These are phyloP conservation scores for Oikopleura albicans DNA, from an alignment of 23 tunicate genomes.

Conservation along the genomic window DNA sequence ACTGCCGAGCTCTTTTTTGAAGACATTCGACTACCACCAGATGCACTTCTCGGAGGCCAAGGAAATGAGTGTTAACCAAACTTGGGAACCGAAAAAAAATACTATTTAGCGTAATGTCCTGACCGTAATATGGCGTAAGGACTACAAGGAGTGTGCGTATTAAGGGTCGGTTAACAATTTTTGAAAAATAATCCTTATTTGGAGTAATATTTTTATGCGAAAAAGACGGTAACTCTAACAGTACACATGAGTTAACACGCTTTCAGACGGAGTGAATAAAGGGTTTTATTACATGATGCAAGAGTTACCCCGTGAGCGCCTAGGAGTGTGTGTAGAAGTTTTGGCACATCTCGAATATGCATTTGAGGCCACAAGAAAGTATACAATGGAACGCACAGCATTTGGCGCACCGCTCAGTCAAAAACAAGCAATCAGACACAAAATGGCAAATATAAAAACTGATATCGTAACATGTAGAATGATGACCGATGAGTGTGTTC, in stretches of 20 bases:
- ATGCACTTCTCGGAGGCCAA: no score
- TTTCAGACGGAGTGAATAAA: constrained; percentile 27
- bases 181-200: no score
- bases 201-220: no score
- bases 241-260: no score
- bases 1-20: constrained; percentile 89
- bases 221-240: no score
- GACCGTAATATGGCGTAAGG: no score
- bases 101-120: no score
- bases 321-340: constrained; percentile 41
- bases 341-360: constrained; percentile 58
- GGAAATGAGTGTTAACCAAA: no score
- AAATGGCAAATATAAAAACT: constrained; percentile 76
- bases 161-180: no score
- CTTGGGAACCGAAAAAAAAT: no score
- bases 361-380: constrained; percentile 78
- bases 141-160: no score
- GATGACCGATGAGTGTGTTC: not conserved
- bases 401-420: constrained; percentile 42
- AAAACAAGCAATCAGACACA: constrained; percentile 61
- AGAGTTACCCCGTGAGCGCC: constrained; percentile 82
- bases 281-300: constrained; percentile 81
- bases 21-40: no score
- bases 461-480: constrained; percentile 20
- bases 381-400: constrained; percentile 70